Evolutionary conservation across 2,113 vertebrate species (phyloP).

Genomic region (Eretmochelys imbricata): DNA sequence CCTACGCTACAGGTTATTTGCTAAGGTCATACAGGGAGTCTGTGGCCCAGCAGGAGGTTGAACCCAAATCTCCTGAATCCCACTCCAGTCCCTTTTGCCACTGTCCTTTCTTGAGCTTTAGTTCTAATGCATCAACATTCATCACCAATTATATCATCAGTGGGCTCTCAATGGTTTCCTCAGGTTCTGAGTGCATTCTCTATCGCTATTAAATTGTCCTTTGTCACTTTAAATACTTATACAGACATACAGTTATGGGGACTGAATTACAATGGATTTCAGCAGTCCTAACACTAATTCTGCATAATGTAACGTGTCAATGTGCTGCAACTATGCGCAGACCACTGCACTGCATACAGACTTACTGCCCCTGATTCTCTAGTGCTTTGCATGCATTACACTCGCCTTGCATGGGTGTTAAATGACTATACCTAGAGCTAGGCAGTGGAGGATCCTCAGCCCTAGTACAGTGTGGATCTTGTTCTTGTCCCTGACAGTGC

Average conservation of each 20-base stretch:
- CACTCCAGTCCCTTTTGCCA: neutral
- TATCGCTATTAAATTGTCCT: neutral
- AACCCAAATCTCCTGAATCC: too few species aligned
- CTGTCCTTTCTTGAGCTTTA: neutral
- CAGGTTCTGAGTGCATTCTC: neutral
- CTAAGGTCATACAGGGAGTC: too few species aligned
- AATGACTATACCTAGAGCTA: neutral
- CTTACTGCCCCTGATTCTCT: neutral
- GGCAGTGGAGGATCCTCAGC: accelerated
- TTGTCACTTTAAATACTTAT: neutral
- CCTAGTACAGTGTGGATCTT: neutral
- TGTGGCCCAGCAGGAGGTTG: too few species aligned
- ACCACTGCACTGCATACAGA: neutral
- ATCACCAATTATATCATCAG: neutral
- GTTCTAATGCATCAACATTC: neutral
- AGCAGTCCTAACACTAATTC: too few species aligned
- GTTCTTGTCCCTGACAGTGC: neutral
- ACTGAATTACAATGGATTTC: neutral
- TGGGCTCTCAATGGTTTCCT: neutral
- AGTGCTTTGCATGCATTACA: neutral
- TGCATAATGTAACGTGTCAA: too few species aligned
- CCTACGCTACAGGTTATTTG: too few species aligned
- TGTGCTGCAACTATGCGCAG: neutral
- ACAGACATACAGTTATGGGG: neutral
- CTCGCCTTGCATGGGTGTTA: neutral